These are phyloP conservation scores for Centruroides sculpturatus DNA, from an alignment of 1,140 invertebrate species.

Conservation along the genomic window DNA sequence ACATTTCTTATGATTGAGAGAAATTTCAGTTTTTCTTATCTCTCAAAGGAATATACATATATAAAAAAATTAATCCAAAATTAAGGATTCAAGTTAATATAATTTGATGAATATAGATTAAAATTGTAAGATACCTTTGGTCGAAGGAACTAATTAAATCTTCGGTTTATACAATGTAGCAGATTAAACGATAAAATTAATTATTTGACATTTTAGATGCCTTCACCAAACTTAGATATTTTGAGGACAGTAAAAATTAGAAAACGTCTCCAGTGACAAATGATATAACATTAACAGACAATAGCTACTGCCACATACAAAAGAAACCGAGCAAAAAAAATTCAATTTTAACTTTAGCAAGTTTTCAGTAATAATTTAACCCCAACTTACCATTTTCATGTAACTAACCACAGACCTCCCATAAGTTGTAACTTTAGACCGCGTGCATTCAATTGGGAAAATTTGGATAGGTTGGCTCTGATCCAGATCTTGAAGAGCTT, in stretches of 20 bases:
- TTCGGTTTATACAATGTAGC: too few species aligned
- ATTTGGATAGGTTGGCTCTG: slow-evolving; percentile 22
- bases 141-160: too few species aligned
- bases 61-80: too few species aligned
- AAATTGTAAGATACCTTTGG: too few species aligned
- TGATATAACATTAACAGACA: too few species aligned
- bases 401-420: slow-evolving; percentile 29
- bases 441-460: slow-evolving; percentile 25
- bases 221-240: background rate
- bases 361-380: background rate
- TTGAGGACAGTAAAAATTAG: too few species aligned
- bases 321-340: background rate
- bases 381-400: slow-evolving; percentile 27
- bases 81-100: background rate
- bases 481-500: slow-evolving; percentile 27
- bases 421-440: slow-evolving; percentile 24
- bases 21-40: too few species aligned
- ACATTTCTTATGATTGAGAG: too few species aligned
- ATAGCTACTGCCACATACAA: too few species aligned
- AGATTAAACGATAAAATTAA: background rate
- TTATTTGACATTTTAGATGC: background rate
- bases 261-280: too few species aligned
- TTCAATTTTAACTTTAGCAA: background rate
- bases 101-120: background rate
- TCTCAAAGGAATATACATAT: too few species aligned